phyloP scores from a whole-genome alignment of 2,113 vertebrate species.

The Anthoscopus minutus region DNA sequence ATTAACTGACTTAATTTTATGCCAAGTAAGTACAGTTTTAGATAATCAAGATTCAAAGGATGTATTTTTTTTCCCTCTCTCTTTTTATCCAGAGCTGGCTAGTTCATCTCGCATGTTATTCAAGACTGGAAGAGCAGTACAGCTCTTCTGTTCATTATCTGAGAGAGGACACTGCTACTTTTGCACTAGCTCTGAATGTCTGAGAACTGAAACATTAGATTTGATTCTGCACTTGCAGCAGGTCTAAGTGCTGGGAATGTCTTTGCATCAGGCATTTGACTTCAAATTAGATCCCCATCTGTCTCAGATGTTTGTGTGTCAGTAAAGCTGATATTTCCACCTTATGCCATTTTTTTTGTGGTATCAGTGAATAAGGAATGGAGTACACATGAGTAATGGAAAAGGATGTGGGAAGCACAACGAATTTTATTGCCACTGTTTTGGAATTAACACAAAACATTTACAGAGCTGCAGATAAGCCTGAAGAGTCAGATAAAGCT shows the following conservation, averaged over 20 bases:
- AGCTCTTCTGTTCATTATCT: neutral
- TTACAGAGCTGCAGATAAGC: slow-evolving; percentile 27
- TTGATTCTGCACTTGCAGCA: neutral
- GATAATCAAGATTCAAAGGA: neutral
- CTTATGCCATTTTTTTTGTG: neutral
- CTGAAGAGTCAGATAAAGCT: slow-evolving; percentile 39
- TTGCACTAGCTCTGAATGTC: neutral
- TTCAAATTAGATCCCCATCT: neutral
- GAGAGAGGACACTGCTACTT: neutral
- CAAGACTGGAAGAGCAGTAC: neutral
- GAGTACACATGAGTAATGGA: neutral
- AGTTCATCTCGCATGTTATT: neutral
- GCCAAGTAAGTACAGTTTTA: neutral
- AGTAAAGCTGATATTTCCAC: neutral
- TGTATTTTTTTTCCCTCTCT: fast-evolving
- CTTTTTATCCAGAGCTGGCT: neutral
- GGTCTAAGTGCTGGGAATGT: neutral
- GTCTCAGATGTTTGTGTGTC: neutral
- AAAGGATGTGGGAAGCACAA: neutral
- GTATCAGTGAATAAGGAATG: neutral
- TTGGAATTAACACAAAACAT: slow-evolving; percentile 11
- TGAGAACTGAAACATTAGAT: neutral
- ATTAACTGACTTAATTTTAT: neutral
- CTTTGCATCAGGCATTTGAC: neutral
- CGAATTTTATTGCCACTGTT: neutral